A percentile compares a stretch with the other conserved stretches of the same genome.
Evolutionary conservation across 2,797 vertebrate genomes (phyloP).

Genomic region (Sebastes paucispinis): DNA sequence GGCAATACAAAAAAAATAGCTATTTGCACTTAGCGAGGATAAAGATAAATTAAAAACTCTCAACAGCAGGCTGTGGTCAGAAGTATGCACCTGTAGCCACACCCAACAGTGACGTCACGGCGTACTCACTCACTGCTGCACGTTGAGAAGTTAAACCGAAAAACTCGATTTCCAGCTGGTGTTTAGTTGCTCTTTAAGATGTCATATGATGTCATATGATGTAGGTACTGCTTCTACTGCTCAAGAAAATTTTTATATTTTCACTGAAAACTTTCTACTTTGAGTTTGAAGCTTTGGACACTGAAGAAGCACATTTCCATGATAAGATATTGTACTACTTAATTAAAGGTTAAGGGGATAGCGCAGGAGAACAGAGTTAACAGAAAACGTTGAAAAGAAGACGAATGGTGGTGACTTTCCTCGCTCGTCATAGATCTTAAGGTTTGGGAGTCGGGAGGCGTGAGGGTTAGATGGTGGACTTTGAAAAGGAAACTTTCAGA

Average conservation of each 20-base stretch:
- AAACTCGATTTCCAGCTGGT: neutral
- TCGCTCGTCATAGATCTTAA: neutral
- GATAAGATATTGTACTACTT: neutral
- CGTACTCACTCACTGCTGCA: neutral
- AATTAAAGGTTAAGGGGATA: neutral
- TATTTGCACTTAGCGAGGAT: neutral
- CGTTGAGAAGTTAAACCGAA: neutral
- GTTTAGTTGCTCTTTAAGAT: slow-evolving; percentile 4
- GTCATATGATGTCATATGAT: neutral
- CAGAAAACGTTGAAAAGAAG: neutral
- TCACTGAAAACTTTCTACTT: neutral
- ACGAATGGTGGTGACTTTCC: slow-evolving; percentile 17
- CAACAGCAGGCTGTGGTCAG: neutral
- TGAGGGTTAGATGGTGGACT: slow-evolving; percentile 91
- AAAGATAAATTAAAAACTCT: neutral
- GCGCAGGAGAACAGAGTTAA: neutral
- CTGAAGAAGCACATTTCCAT: neutral
- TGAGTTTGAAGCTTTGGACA: neutral
- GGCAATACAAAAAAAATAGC: neutral
- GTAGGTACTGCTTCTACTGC: neutral
- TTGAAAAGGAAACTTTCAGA: slow-evolving; percentile 99
- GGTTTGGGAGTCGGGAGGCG: neutral
- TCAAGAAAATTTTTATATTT: neutral
- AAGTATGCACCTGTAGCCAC: neutral
- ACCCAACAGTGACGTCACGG: neutral